Base-by-base conservation (phyloP, 2,797 vertebrate genomes). In the Pachyuromys duprasi region DNA sequence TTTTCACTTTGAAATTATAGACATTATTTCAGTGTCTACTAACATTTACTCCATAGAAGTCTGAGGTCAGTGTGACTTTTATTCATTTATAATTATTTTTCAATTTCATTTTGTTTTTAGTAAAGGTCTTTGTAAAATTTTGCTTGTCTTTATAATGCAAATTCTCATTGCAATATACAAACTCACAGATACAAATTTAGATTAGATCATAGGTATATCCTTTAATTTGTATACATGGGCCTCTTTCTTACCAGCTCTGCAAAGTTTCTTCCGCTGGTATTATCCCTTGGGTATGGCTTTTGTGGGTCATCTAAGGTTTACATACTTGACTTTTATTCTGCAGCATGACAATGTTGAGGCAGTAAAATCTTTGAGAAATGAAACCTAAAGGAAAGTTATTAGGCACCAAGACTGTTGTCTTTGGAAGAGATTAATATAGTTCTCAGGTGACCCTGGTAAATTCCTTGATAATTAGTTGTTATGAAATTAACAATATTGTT, bases 71-170 rank as follows among this genome's bases (percentile, higher is more conserved):
- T 57, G 42, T 79, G 62, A 72, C 57, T 95, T 91, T 45, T 86
- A 45, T 70, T 76, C 55, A 81, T 60, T 79, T 62, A 55, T 83
- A 83, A 90, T 94, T 74, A 89, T 13, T 72, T 60, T 92, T 92
- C 2, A 7, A 8, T 31, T 93, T 91, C 72, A 42, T 88, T 90
- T 93, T 88, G 49, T 13, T 92, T 96, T 86, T 86, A 86, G 36
- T 31, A 49, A 62, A 3, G 33, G n/a, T 82, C 33, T 49, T 65
- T 95, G 79, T 62, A 33, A 90, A 70, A 39, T 82, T 1, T 22
- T 95, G 8, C 49, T 82, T 83, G 86, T 83, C 81, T 92, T 76
- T 80, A 76, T 62, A 94, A 67, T 76, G 79, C 6, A 87, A 92
- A 92, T 69, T n/a, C 86, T 95, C 70, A 67, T 83, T n/a, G 57